Conservation (phyloP, 2,888 invertebrate species). For the Cenopis cana region DNA sequence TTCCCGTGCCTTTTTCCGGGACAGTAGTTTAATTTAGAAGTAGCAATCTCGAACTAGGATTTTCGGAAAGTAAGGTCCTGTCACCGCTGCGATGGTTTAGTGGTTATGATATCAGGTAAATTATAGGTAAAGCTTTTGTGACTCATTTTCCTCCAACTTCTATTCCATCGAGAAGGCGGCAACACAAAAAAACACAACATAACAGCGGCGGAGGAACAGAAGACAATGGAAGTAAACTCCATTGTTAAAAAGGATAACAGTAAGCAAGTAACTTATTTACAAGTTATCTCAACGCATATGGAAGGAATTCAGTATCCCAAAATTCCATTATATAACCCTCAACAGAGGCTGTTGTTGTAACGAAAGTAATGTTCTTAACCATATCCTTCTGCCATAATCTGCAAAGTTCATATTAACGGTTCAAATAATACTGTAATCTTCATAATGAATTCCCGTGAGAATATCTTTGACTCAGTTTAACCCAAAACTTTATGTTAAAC, state of each 20-base stretch:
- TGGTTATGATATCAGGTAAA: background rate
- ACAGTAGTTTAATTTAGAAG: slow-evolving; percentile 7
- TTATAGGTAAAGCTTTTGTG: too few relatives aligned
- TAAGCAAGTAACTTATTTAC: too few relatives aligned
- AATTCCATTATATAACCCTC: background rate
- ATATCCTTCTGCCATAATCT: slow-evolving; percentile 1
- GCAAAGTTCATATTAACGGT: slow-evolving; percentile 14
- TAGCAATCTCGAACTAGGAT: background rate
- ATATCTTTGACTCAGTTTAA: slow-evolving; percentile 20
- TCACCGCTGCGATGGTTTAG: background rate
- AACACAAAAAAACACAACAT: too few relatives aligned
- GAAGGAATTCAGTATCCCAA: background rate
- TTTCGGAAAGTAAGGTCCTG: background rate
- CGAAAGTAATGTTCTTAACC: background rate
- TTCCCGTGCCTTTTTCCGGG: slow-evolving; percentile 14
- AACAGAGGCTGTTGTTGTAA: background rate
- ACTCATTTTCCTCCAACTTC: too few relatives aligned
- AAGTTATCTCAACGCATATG: background rate
- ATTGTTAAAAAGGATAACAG: too few relatives aligned
- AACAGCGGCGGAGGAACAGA: too few relatives aligned
- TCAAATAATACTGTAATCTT: slow-evolving; percentile 21
- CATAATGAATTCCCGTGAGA: slow-evolving; percentile 28
- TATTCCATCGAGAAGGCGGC: too few relatives aligned
- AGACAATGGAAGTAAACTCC: too few relatives aligned
- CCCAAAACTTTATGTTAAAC: slow-evolving; percentile 13